phyloP scores from a whole-genome alignment of 2,888 invertebrate genomes.

The Anagyrus pseudococci region DNA sequence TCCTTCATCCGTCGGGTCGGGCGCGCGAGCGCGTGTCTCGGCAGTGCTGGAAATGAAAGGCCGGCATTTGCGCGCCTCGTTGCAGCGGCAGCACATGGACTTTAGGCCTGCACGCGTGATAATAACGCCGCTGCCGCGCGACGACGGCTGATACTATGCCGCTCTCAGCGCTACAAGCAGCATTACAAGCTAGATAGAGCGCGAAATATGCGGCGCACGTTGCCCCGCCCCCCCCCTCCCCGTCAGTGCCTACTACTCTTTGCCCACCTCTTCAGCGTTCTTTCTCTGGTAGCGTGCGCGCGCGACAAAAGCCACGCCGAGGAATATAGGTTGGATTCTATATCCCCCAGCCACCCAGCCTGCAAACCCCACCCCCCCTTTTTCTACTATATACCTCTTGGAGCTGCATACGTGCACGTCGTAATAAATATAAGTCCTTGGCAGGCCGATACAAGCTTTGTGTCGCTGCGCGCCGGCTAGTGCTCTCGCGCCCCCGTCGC shows the following conservation, averaged over 20 bases:
- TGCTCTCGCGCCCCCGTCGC: neutral
- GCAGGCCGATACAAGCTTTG: slow-evolving; percentile 30
- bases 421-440: slow-evolving; percentile 38
- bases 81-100: neutral
- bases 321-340: slow-evolving; percentile 17
- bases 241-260: neutral
- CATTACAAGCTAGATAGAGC: neutral
- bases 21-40: no score
- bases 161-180: neutral
- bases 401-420: slow-evolving; percentile 15
- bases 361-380: neutral
- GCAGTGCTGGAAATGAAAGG: no score
- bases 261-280: no score
- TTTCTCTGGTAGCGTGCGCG: neutral
- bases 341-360: neutral
- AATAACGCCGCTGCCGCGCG: slow-evolving; percentile 23
- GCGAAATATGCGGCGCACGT: slow-evolving; percentile 1
- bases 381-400: no score
- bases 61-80: no score
- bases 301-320: slow-evolving; percentile 1
- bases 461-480: slow-evolving; percentile 9
- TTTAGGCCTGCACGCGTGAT: slow-evolving; percentile 21
- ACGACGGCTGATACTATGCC: slow-evolving; percentile 25
- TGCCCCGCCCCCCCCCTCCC: neutral
- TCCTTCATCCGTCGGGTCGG: no score